A percentile compares a stretch with the other conserved stretches of the same genome.
phyloP scores from a whole-genome alignment of 2,797 vertebrate species.

The Scolopax bukidnonensis region DNA sequence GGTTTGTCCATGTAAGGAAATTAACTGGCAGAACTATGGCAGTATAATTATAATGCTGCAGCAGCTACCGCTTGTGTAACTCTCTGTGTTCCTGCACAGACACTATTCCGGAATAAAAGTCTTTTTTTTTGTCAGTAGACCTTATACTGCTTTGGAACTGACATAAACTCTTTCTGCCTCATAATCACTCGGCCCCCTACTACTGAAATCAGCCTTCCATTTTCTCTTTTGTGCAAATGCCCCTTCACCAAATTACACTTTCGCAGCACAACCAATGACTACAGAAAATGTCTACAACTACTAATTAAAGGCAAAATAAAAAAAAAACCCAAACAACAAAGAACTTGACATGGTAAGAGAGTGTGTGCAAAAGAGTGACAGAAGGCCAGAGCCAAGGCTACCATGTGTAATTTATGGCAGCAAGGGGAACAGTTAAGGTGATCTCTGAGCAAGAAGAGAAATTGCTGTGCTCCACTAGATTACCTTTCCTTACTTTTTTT shows the following conservation, averaged over 20 bases:
- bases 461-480: neutral
- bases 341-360: neutral
- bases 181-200: conserved; percentile 39
- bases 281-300: conserved; percentile 31
- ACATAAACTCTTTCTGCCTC: conserved; percentile 42
- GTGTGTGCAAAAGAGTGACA: neutral
- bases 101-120: conserved; percentile 31
- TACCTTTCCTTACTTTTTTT: neutral
- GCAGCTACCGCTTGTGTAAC: conserved; percentile 36
- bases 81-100: conserved; percentile 10
- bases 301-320: conserved; percentile 18
- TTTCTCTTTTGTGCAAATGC: conserved; percentile 62
- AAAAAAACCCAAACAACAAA: neutral
- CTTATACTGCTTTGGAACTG: conserved; percentile 21
- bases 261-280: conserved; percentile 19
- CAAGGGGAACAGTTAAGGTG: neutral
- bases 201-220: conserved; percentile 59
- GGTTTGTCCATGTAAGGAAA: conserved; percentile 29
- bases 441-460: neutral
- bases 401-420: rapidly evolving
- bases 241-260: conserved; percentile 60
- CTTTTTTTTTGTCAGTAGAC: neutral
- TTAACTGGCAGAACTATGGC: conserved; percentile 34
- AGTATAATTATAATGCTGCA: conserved; percentile 45
- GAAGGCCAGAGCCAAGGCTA: neutral